Base-by-base conservation (phyloP, 1,140 invertebrate genomes). In the Lucilia cuprina region DNA sequence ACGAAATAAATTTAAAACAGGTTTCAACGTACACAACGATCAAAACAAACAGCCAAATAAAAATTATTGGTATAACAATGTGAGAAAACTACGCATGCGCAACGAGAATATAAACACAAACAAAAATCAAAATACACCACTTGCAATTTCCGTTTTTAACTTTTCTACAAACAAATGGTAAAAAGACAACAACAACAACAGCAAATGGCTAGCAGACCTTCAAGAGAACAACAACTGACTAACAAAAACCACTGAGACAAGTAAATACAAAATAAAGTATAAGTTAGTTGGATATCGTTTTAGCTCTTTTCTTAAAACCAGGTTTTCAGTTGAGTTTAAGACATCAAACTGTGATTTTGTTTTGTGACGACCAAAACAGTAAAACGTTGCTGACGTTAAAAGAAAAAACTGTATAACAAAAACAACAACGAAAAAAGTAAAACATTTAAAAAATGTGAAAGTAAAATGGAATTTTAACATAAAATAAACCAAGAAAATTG, bases 301-400 rank as follows among this genome's bases (percentile, higher is more conserved):
- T 70, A 21, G 14, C 55, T 60, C 41, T 60, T 60, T 60, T n/a
- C n/a, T n/a, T 47, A 5, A n/a, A 80, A 21, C 5, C 77, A 50
- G 17, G 13, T n/a, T 80, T 49, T 80, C 35, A 80, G 77, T 80
- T 80, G 77, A 80, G 41, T 80, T 80, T 80, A 50, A 80, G 77
- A 80, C 77, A 50, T 49, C 41, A 49, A 21, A 21, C 41, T 5
- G 77, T 21, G 77, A 80, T 80, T 41, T 49, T 80, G 41, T 50
- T 17, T n/a, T 60, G 17, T 10, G 8, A 60, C 25, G 50, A 5
- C 14, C 14, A 60, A 21, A 9, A 21, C n/a, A 70, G 19, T 12
- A 21, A 55, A 70, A 8, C 14, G 14, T 80, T 80, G 77, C 77
- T 80, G 77, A 80, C 77, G 77, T 80, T 49, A 49, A 80, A n/a